Evolutionary conservation across 2,113 vertebrate genomes (phyloP), one percentile per base, ranked within the genome.

Genomic region (Thomomys bottae): DNA sequence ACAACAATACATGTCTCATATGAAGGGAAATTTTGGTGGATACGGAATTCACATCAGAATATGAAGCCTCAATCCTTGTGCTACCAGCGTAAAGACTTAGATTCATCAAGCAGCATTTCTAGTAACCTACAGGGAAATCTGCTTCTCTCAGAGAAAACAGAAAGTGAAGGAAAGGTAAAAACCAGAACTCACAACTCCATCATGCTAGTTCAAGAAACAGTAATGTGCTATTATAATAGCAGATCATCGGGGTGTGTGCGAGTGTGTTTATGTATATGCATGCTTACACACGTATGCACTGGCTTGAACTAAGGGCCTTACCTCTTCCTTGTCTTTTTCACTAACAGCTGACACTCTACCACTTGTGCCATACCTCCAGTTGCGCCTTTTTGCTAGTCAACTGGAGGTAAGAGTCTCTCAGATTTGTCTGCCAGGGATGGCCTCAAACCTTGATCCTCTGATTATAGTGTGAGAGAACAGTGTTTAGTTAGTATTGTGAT

Each of bases 151-250:
- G 79, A 57, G 36, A 89, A 90, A 87, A 87, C 2, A 72, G 38
- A 38, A 93, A 76, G 87, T 77, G 75, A 32, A n/a, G 40, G 21
- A 15, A 71, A 36, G 94, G 81, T 57, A 63, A 87, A 88, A 89
- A 84, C 49, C 72, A 82, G 70, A 84, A 36, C 87, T 30, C 61
- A 83, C 72, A 82, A 23, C 68, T 9, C 38, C 70, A 54, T 8
- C 20, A 40, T 20, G 21, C 8, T 64, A n/a, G 36, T 63, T 36
- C 32, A 36, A 87, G 57, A 28, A 76, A 42, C 0, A 64, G 36
- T 4, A 54, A 59, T 30, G 38, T 42, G 23, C 0, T 23, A 75
- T 83, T 70, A 8, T 42, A 83, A 45, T 40, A 84, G 30, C 61
- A 66, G 20, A 42, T 15, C 8, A 12, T 54, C 4, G 14, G 14